phyloP scores from a whole-genome alignment of 1,140 invertebrate genomes.

The Bombus fervidus region DNA sequence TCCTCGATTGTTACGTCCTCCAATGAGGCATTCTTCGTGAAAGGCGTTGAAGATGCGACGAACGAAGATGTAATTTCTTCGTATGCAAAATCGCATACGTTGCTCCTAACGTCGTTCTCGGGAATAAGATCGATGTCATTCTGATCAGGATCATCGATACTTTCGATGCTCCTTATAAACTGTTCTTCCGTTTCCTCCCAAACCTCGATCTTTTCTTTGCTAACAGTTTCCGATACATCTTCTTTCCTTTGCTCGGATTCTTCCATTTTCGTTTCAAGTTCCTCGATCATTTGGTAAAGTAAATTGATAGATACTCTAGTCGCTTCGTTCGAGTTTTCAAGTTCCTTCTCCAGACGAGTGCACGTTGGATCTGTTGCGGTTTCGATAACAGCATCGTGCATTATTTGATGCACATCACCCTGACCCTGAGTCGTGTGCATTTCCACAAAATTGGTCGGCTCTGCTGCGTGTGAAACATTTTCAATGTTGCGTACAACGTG shows the following conservation, averaged over 20 bases:
- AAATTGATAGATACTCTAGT: conserved; percentile 32
- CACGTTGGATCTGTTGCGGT: not conserved
- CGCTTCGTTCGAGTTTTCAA: conserved; percentile 17
- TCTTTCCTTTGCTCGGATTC: not conserved
- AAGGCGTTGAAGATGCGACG: conserved; percentile 4
- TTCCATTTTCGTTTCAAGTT: conserved; percentile 51
- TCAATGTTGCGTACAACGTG: conserved; percentile 19
- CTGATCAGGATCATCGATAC: not conserved
- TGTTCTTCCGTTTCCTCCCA: conserved; percentile 69
- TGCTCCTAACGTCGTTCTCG: not conserved
- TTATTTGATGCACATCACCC: conserved; percentile 59
- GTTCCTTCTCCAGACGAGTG: conserved; percentile 12
- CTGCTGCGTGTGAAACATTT: not conserved
- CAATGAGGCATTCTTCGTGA: conserved; percentile 4
- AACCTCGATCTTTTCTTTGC: conserved; percentile 48
- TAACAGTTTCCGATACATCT: not conserved
- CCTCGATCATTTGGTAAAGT: conserved; percentile 66
- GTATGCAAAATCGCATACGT: not conserved
- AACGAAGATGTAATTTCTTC: conserved; percentile 27
- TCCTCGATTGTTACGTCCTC: conserved; percentile 47
- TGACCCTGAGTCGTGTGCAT: conserved; percentile 52
- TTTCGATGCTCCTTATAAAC: conserved; percentile 64
- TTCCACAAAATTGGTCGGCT: not conserved
- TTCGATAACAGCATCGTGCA: conserved; percentile 35
- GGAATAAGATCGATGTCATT: not conserved